Evolutionary conservation across 2,888 invertebrate species (phyloP), one percentile per base, ranked within the genome.

Genomic region (Lomographa bimaculata): DNA sequence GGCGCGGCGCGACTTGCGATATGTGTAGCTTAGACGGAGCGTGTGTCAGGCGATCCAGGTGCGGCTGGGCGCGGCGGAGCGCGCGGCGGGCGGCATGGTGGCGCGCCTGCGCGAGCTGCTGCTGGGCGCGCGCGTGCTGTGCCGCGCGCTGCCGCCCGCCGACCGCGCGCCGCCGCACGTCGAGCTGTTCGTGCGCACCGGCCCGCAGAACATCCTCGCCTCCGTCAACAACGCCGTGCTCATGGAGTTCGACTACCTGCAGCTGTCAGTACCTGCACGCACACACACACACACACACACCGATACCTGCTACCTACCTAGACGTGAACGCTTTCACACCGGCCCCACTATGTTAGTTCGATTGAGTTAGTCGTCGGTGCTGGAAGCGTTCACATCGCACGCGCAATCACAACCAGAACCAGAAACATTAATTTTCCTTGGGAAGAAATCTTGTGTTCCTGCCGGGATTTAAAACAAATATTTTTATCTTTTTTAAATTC

Each of bases 141-240:
- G 74, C 66, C 87, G 84, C 64, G 79, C 79, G 30, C 60, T 72
- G 58, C 70, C 71, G 23, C 27, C 28, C 60, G 28, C 34, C 50
- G 42, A 40, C 36, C 60, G 64, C 9, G 35, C 73, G 67, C 53
- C 75, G 71, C 90, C 91, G 3, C 61, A 90, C 39, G 93, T 94
- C 1, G 94, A 94, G 64, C 90, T 95, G 33, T 94, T 93, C 76
- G 93, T 93, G 59, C 90, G 94, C 60, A 86, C 91, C 32, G 90
- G 90, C 44, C 90, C 91, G 7, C 91, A 91, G 52, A 91, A 91
- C 58, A 89, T 91, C 16, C 81, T 94, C 45, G 92, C 91, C 57
- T 94, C 92, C 38, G 91, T 96, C 43, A 95, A 95, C 74, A 92
- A 92, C 60, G 91, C 93, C 6, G 90, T 95, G 25, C 78, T 90